Evolutionary conservation across 2,797 vertebrate species (phyloP).

Genomic region (Petrocephalus sullivani): DNA sequence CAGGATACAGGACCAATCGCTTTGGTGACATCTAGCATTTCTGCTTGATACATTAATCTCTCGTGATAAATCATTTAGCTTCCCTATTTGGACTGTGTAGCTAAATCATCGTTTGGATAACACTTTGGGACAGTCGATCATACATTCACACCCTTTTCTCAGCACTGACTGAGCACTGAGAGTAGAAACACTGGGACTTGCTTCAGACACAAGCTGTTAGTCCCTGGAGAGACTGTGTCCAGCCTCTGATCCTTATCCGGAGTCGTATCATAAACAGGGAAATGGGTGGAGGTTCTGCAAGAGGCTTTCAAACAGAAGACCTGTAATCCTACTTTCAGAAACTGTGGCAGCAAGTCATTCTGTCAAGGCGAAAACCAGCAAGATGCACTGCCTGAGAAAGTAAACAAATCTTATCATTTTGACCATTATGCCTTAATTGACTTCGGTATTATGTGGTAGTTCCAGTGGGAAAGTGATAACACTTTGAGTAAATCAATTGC

Average conservation of each 20-base stretch:
- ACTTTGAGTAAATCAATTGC: background rate
- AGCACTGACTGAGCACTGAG: background rate
- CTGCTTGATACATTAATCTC: background rate
- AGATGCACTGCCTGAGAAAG: background rate
- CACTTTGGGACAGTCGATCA: background rate
- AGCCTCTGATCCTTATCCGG: background rate
- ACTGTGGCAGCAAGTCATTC: background rate
- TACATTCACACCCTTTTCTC: background rate
- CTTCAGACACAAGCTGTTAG: background rate
- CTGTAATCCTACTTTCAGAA: background rate
- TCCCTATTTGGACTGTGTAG: background rate
- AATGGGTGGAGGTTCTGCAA: background rate
- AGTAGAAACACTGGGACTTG: background rate
- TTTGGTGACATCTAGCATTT: background rate
- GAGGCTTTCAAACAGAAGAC: background rate
- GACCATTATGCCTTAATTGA: background rate
- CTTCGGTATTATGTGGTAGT: background rate
- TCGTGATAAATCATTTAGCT: background rate
- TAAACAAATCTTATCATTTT: background rate
- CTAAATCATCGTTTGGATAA: background rate
- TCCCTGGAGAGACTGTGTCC: background rate
- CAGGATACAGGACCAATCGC: background rate
- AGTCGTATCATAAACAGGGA: background rate
- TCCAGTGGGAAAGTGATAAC: background rate
- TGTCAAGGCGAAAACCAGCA: background rate